A percentile compares a stretch with the other conserved stretches of the same genome.
Evolutionary conservation across 2,113 vertebrate genomes (phyloP).

Genomic region (Dolichallabes microphthalmus): DNA sequence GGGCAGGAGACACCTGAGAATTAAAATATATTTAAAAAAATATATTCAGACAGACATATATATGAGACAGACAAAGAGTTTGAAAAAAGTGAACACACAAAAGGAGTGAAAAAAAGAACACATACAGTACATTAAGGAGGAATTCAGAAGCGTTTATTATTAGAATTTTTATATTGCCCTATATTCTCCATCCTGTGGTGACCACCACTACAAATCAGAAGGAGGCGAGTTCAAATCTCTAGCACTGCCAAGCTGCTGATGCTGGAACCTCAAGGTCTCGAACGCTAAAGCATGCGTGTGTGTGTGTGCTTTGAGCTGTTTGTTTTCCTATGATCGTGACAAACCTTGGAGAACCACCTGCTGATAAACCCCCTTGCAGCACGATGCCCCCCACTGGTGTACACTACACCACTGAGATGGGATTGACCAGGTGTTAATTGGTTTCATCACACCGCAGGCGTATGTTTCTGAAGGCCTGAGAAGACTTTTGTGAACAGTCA

Average conservation of each 20-base stretch:
- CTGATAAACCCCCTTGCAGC: not conserved
- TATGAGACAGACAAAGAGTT: not conserved
- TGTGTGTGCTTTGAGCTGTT: not conserved
- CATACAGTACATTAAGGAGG: not conserved
- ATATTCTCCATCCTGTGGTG: not conserved
- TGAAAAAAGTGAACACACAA: not conserved
- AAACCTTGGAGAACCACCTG: not conserved
- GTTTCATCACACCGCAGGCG: not conserved
- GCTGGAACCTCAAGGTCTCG: not conserved
- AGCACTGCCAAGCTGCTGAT: not conserved
- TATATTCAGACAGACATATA: not conserved
- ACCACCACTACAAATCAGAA: not conserved
- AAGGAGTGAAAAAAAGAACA: not conserved
- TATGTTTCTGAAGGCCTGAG: not conserved
- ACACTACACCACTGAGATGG: not conserved
- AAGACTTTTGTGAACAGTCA: not conserved
- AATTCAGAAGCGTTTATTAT: not conserved
- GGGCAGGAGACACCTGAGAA: conserved; percentile 73
- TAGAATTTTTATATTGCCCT: not conserved
- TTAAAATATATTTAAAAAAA: conserved; percentile 25
- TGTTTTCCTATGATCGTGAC: not conserved
- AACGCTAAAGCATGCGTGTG: not conserved
- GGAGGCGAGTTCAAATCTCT: not conserved
- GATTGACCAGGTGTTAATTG: conserved; percentile 15
- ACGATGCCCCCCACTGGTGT: too few relatives aligned